These are phyloP conservation scores for Noctilio leporinus DNA, from an alignment of 2,113 vertebrate genomes.

Conservation along the genomic window DNA sequence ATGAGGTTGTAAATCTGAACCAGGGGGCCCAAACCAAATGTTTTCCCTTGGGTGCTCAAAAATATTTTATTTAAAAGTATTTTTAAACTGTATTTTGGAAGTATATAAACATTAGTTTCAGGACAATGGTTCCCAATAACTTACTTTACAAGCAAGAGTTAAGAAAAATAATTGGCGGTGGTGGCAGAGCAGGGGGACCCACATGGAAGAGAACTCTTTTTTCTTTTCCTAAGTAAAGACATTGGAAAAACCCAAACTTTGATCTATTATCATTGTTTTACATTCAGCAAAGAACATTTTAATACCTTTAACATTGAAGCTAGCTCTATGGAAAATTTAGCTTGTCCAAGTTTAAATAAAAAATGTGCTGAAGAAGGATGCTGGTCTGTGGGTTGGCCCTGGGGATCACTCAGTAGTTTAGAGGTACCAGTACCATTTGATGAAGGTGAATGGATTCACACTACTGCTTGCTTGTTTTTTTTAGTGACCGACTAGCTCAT, in stretches of 20 bases:
- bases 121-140: neutral
- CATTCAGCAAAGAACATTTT: neutral
- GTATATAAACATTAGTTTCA: neutral
- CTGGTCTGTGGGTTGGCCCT: neutral
- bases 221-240: neutral
- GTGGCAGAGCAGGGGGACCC: fast-evolving
- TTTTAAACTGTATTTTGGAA: neutral
- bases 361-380: neutral
- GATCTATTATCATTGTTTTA: neutral
- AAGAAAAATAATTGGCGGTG: neutral
- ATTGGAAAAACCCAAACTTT: neutral
- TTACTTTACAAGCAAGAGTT: neutral
- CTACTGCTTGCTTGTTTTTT: neutral
- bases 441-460: neutral
- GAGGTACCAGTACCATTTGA: neutral
- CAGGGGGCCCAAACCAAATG: neutral
- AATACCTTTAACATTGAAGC: neutral
- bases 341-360: neutral
- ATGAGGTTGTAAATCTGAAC: neutral
- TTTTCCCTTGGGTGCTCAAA: neutral
- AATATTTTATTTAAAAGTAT: neutral
- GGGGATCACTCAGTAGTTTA: neutral
- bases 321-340: neutral
- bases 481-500: neutral
- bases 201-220: neutral